Percentiles rank a stretch among this genome's conserved stretches.
These are phyloP conservation scores for Coelinius sp. DNA, from an alignment of 2,888 invertebrate species.

Conservation along the genomic window DNA sequence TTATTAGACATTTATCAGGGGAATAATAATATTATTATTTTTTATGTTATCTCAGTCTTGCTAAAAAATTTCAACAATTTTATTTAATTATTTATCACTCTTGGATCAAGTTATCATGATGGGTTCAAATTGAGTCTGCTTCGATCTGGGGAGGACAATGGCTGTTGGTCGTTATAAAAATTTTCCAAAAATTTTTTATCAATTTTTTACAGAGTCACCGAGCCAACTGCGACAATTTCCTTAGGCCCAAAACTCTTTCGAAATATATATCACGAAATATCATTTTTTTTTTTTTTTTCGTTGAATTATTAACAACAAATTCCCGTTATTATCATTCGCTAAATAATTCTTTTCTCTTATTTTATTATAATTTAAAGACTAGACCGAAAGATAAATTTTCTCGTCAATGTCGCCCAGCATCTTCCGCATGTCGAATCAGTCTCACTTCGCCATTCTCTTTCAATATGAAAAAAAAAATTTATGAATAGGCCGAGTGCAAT, in stretches of 20 bases:
- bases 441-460: not conserved
- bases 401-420: not conserved
- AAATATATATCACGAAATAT: conserved; percentile 22
- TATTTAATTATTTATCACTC: not conserved
- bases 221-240: not conserved
- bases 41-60: not conserved
- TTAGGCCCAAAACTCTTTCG: conserved; percentile 29
- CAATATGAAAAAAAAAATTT: not conserved
- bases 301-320: conserved; percentile 27
- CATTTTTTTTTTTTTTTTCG: conserved; percentile 30
- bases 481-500: conserved; percentile 42
- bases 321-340: not conserved
- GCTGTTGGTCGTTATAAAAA: conserved; percentile 8
- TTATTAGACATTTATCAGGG: conserved; percentile 26
- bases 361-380: conserved; percentile 33
- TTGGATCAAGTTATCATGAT: not conserved
- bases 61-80: not conserved
- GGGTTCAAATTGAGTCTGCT: not conserved
- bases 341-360: not conserved
- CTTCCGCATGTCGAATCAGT: conserved; percentile 13
- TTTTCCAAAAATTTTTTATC: conserved; percentile 18
- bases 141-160: not conserved
- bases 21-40: not conserved
- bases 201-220: conserved; percentile 12
- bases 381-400: conserved; percentile 42